Percentiles rank a stretch among this genome's conserved stretches.
Conservation (phyloP, 2,888 invertebrate genomes). For the Vesta saturnalis region DNA sequence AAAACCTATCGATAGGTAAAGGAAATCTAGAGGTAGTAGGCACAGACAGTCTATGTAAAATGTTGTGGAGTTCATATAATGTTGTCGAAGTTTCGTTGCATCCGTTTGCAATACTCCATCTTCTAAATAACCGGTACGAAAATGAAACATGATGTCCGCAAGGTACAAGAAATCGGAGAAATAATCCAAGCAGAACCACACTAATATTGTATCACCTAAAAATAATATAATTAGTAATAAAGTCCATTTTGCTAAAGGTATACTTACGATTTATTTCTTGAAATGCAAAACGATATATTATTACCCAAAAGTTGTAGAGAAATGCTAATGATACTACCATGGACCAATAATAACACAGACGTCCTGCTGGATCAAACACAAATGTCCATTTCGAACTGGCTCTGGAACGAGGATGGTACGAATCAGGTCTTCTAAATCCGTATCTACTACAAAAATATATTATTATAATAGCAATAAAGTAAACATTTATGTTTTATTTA, state of each 20-base stretch:
- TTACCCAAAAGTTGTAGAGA: conserved; percentile 97
- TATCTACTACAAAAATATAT: conserved; percentile 61
- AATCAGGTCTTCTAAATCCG: conserved; percentile 69
- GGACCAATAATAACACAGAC: conserved; percentile 96
- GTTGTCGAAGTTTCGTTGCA: conserved; percentile 89
- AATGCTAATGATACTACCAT: conserved; percentile 96
- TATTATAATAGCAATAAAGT: no score
- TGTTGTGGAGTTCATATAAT: conserved; percentile 94
- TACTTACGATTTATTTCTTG: conserved; percentile 91
- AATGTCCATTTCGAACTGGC: conserved; percentile 87
- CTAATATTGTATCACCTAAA: conserved; percentile 83
- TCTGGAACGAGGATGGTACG: conserved; percentile 72
- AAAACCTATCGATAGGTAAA: conserved; percentile 96
- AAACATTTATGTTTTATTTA: no score
- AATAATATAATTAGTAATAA: not conserved
- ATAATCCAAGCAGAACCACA: conserved; percentile 98
- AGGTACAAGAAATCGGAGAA: conserved; percentile 96
- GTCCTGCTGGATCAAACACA: conserved; percentile 98
- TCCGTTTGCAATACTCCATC: conserved; percentile 98
- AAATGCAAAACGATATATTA: conserved; percentile 98
- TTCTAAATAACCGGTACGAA: conserved; percentile 96
- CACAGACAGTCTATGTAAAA: conserved; percentile 99
- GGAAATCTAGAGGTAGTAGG: conserved; percentile 95
- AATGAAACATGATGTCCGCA: conserved; percentile 96
- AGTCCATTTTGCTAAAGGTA: conserved; percentile 12